phyloP scores from a whole-genome alignment of 2,888 invertebrate species.

The Drosophila diplacantha region DNA sequence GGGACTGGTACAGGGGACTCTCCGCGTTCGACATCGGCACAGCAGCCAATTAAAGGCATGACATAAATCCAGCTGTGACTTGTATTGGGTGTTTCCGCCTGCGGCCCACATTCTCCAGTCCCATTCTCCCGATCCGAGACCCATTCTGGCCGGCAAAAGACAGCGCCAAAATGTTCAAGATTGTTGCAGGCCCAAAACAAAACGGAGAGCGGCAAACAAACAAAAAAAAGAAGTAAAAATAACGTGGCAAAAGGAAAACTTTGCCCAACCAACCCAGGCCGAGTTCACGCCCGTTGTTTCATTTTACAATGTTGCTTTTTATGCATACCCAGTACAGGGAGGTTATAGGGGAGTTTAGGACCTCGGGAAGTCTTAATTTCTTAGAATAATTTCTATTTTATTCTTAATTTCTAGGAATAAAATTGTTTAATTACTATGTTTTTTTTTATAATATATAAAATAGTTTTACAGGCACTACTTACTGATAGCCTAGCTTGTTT shows the following conservation, averaged over 20 bases:
- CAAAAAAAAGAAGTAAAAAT: slow-evolving; percentile 12
- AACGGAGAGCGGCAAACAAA: slow-evolving; percentile 16
- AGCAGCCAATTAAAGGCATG: slow-evolving; percentile 78
- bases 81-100: slow-evolving; percentile 78
- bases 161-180: slow-evolving; percentile 69
- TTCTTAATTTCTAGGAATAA: not conserved
- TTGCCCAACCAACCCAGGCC: slow-evolving; percentile 46
- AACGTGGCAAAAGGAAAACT: slow-evolving; percentile 57
- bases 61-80: slow-evolving; percentile 78
- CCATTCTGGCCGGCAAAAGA: slow-evolving; percentile 45
- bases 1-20: slow-evolving; percentile 10
- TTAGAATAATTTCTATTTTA: too few relatives aligned
- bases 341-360: not conserved
- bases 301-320: slow-evolving; percentile 53
- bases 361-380: not conserved
- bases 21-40: slow-evolving; percentile 57
- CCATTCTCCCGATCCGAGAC: slow-evolving; percentile 22
- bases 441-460: not conserved
- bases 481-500: fast-evolving
- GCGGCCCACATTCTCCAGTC: slow-evolving; percentile 67
- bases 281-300: slow-evolving; percentile 68
- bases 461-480: fast-evolving
- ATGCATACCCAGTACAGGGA: not conserved
- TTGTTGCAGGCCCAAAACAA: slow-evolving; percentile 67
- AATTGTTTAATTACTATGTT: not conserved